A percentile compares a stretch with the other conserved stretches of the same genome.
phyloP scores from a whole-genome alignment of 2,113 vertebrate genomes.

The Prionailurus bengalensis region DNA sequence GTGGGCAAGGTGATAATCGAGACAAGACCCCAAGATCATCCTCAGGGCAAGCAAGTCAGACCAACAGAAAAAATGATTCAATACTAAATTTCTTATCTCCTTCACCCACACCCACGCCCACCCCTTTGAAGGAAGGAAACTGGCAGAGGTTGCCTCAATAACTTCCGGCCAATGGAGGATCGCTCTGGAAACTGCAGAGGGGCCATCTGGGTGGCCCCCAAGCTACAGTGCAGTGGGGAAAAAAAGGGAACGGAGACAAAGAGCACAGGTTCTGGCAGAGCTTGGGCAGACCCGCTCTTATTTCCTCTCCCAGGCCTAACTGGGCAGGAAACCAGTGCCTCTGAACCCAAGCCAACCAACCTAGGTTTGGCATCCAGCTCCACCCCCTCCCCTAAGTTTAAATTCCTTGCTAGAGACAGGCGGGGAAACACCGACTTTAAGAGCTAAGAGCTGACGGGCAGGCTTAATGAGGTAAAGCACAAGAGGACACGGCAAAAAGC shows the following conservation, averaged over 20 bases:
- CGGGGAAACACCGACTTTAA: not conserved
- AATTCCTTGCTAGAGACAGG: not conserved
- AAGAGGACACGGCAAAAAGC: not conserved
- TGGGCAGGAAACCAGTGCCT: not conserved
- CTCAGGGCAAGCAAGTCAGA: not conserved
- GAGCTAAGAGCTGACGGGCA: not conserved
- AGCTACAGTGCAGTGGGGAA: not conserved
- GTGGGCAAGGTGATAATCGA: not conserved
- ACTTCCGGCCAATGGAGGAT: not conserved
- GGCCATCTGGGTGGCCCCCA: not conserved
- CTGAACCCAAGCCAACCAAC: not conserved
- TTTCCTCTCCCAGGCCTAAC: not conserved
- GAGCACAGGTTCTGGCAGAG: not conserved
- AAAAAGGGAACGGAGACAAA: not conserved
- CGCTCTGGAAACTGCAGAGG: slow-evolving; percentile 10
- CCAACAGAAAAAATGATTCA: slow-evolving; percentile 46
- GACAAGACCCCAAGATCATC: not conserved
- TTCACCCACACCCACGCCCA: not conserved
- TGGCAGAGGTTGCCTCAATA: not conserved
- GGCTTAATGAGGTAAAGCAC: not conserved
- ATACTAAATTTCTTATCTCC: slow-evolving; percentile 3
- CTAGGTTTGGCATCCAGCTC: not conserved
- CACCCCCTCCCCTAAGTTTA: not conserved
- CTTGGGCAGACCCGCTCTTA: not conserved
- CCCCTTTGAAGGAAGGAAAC: slow-evolving; percentile 23